These are phyloP conservation scores for Macrosoma leucophasiata DNA, from an alignment of 2,888 invertebrate species.

Conservation along the genomic window DNA sequence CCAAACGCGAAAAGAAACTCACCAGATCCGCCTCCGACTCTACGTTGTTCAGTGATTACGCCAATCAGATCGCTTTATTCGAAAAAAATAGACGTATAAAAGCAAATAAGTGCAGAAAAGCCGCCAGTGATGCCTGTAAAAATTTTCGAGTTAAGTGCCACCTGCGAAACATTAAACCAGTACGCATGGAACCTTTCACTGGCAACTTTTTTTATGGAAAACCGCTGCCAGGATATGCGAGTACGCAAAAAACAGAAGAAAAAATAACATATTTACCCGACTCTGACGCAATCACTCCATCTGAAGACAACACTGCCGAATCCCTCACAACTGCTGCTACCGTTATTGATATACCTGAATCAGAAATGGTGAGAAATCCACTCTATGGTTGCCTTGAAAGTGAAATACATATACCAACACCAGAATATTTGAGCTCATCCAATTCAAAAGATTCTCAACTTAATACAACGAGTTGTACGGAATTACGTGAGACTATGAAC, in stretches of 20 bases:
- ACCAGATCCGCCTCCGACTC: constrained; percentile 63
- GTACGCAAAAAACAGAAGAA: constrained; percentile 54
- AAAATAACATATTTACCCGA: constrained; percentile 62
- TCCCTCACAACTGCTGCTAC: constrained; percentile 55
- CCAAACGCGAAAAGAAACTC: constrained; percentile 49
- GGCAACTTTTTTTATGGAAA: constrained; percentile 70
- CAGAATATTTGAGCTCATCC: constrained; percentile 47
- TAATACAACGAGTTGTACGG: constrained; percentile 60
- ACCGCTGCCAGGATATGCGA: constrained; percentile 57
- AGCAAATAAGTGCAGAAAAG: constrained; percentile 56
- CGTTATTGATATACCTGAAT: constrained; percentile 51
- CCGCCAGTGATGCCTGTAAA: constrained; percentile 58
- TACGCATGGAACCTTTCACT: constrained; percentile 60
- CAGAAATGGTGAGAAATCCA: constrained; percentile 61
- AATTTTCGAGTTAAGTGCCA: constrained; percentile 54
- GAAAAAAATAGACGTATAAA: constrained; percentile 47
- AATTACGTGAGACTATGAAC: constrained; percentile 54
- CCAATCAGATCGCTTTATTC: constrained; percentile 65
- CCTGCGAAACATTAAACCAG: constrained; percentile 52
- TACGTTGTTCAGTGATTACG: constrained; percentile 70
- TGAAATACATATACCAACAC: constrained; percentile 43
- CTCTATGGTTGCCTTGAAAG: constrained; percentile 56
- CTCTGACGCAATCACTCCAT: constrained; percentile 58
- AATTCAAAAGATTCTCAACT: constrained; percentile 57
- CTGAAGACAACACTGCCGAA: constrained; percentile 56